Base-by-base conservation (phyloP, 2,888 invertebrate genomes). In the Gibbula magus region DNA sequence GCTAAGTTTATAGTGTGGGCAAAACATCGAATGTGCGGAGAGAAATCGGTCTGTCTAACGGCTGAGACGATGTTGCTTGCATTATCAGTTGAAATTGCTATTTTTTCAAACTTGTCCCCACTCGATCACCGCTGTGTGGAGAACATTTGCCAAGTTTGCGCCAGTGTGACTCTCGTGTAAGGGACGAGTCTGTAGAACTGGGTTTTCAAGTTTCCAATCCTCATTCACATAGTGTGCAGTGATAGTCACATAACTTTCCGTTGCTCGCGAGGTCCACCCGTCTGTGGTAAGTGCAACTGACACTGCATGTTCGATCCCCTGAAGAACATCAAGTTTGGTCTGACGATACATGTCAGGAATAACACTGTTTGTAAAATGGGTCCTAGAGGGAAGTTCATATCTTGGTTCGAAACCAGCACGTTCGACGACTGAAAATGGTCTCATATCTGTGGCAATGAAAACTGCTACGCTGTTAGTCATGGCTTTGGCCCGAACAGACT, bases 241-340 rank as follows among this genome's bases (percentile, higher is more conserved):
- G 1, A 85, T 80, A 32, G 85, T 80, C 8, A 81, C 61, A 67
- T 79, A 85, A 61, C 70, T 82, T 25, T 82, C 70, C 13, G 82
- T 81, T 13, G 81, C 79, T 25, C 84, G 66, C 7, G 83, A 83
- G 0, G 84, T 85, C 84, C 83, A 84, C 20, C 74, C 75, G 67
- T 85, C 84, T 18, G 81, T 84, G 45, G 83, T 84, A 2, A 84
- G 22, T n/a, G 81, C 76, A 45, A 85, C 61, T 32, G 18, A 66
- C 2, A 20, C 25, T 22, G 81, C 77, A 45, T 22, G 56, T 18
- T 45, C 39, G 18, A 81, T 25, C 13, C 13, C 45, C 5, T 45
- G 8, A 1, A 45, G 13, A 8, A 35, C 8, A 5, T 35, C 35
- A 35, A 5, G 3, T 45, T 45, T 45, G 1, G 45, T 13, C 13